Evolutionary conservation across 2,113 vertebrate species (phyloP).

Genomic region (Oreochromis niloticus): DNA sequence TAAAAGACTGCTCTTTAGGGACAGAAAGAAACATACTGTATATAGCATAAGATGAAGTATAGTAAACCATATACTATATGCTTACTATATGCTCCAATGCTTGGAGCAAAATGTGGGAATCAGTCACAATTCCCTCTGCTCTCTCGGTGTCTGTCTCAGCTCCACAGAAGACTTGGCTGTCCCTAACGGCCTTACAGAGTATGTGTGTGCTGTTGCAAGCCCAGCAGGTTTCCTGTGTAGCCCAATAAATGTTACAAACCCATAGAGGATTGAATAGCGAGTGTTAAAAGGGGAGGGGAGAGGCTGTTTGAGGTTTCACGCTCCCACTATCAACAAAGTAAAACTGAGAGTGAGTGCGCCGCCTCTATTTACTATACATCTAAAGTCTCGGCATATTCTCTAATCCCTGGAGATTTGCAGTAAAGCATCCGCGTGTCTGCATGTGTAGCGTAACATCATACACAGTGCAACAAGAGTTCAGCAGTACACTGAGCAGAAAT

Average conservation of each 20-base stretch:
- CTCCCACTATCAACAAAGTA: not conserved
- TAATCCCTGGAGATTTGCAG: not conserved
- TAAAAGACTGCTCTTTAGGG: not conserved
- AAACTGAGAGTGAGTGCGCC: not conserved
- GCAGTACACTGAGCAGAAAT: not conserved
- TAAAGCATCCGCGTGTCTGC: not conserved
- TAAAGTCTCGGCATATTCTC: not conserved
- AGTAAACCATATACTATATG: not conserved
- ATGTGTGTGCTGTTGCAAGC: conserved; percentile 8
- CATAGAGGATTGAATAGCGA: not conserved
- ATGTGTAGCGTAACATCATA: not conserved
- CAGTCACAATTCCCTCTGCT: not conserved
- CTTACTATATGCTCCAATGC: too few species aligned
- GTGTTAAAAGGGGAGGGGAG: not conserved
- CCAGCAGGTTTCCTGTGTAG: conserved; percentile 29
- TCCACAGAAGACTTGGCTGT: conserved; percentile 11
- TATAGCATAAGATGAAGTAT: not conserved
- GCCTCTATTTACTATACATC: conserved; percentile 4
- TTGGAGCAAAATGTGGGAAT: conserved; percentile 44
- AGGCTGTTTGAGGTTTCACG: conserved; percentile 19
- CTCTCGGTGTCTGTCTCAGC: not conserved
- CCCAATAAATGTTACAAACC: conserved; percentile 22
- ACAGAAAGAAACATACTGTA: not conserved
- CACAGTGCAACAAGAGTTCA: conserved; percentile 32
- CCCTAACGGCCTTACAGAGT: not conserved